phyloP scores from a whole-genome alignment of 2,797 vertebrate species.

The Notamacropus eugenii region DNA sequence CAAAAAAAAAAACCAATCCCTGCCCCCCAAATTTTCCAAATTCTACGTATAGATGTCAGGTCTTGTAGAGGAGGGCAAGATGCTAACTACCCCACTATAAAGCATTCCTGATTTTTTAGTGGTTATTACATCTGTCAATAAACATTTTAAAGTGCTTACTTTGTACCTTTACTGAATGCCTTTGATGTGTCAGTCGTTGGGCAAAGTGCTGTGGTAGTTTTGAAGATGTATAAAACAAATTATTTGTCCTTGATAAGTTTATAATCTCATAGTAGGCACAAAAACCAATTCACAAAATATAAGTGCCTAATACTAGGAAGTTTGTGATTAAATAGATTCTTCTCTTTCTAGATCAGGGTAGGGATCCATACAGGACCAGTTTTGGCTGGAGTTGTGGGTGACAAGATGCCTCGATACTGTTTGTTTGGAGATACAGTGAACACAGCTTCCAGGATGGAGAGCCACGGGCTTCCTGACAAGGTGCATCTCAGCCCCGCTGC shows the following conservation, averaged over 20 bases:
- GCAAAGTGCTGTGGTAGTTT: not conserved
- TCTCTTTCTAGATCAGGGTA: conserved; percentile 84
- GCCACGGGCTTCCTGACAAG: conserved; percentile 86
- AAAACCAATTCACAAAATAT: not conserved
- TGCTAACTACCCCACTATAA: not conserved
- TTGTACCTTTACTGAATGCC: not conserved
- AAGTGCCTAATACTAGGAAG: not conserved
- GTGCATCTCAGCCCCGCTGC: conserved; percentile 85
- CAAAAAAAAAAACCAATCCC: not conserved
- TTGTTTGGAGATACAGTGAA: conserved; percentile 89
- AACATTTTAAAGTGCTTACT: not conserved
- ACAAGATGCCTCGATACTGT: conserved; percentile 88
- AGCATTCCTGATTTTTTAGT: not conserved
- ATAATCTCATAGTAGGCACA: conserved; percentile 16
- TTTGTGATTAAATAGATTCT: conserved; percentile 1
- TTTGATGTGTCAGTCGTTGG: not conserved
- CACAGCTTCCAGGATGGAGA: conserved; percentile 88
- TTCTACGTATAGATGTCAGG: not conserved
- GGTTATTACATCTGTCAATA: not conserved
- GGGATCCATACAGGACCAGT: conserved; percentile 86
- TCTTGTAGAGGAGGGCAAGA: not conserved
- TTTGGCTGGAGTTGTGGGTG: conserved; percentile 87
- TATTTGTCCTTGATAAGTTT: not conserved
- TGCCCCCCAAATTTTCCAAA: not conserved
- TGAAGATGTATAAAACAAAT: not conserved